phyloP scores from a whole-genome alignment of 2,797 vertebrate genomes.

The Crocidura indochinensis region DNA sequence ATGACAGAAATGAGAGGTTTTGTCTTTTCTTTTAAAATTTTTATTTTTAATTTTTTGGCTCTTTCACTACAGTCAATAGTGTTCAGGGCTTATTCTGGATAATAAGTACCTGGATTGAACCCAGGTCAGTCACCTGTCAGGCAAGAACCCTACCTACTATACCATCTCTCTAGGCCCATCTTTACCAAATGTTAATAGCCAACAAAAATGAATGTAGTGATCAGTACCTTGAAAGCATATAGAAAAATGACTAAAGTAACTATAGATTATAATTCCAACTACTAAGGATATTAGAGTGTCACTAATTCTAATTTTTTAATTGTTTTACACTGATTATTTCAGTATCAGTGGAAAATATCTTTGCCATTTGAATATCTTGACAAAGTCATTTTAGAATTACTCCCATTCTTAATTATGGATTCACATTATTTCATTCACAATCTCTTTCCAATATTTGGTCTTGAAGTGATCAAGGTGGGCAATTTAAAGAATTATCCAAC shows the following conservation, averaged over 20 bases:
- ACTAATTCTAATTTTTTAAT: not conserved
- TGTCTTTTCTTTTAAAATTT: not conserved
- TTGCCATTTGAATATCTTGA: conserved; percentile 26
- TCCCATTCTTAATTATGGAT: conserved; percentile 16
- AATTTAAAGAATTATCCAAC: not conserved
- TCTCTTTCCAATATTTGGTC: conserved; percentile 21
- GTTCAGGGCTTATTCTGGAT: not conserved
- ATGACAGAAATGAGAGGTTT: conserved; percentile 2
- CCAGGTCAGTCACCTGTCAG: too few species aligned
- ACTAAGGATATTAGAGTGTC: not conserved
- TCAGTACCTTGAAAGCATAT: conserved; percentile 40
- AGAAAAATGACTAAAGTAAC: not conserved
- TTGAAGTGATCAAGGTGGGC: conserved; percentile 18
- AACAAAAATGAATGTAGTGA: conserved; percentile 1
- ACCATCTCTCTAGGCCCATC: too few species aligned
- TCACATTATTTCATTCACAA: conserved; percentile 35
- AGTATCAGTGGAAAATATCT: conserved; percentile 38
- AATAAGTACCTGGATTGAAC: not conserved
- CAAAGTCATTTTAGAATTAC: conserved; percentile 31
- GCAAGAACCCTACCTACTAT: too few species aligned
- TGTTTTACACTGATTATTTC: not conserved
- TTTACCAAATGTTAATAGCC: not conserved
- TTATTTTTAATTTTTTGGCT: conserved; percentile 10
- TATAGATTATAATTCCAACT: not conserved
- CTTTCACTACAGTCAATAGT: not conserved